Conservation (phyloP, 2,797 vertebrate species). For the Poecilia gillii region DNA sequence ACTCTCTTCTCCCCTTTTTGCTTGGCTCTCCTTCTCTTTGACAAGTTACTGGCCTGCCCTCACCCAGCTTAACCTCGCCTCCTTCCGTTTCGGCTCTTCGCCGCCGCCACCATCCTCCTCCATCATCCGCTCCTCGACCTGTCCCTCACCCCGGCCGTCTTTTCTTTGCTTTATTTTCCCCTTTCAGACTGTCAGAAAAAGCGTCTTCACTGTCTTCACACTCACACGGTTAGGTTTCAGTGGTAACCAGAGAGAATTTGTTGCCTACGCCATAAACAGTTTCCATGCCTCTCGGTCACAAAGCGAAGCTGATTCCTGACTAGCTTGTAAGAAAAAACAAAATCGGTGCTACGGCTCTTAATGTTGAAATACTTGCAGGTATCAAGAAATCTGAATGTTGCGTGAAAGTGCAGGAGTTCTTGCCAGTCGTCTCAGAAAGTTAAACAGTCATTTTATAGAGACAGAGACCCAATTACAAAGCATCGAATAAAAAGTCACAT, state of each 20-base stretch:
- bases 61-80: constrained; percentile 55
- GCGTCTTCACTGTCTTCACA: constrained; percentile 47
- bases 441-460: neutral
- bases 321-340: constrained; percentile 1
- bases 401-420: neutral
- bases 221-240: constrained; percentile 56
- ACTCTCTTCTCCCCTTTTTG: constrained; percentile 24
- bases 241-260: constrained; percentile 54
- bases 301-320: constrained; percentile 46
- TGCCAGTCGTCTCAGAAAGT: neutral
- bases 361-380: neutral
- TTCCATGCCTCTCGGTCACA: constrained; percentile 67
- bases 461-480: no score
- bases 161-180: neutral
- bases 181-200: constrained; percentile 37
- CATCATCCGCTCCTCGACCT: constrained; percentile 40
- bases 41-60: constrained; percentile 54
- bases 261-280: constrained; percentile 54
- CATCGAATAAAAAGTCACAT: no score
- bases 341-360: constrained; percentile 23
- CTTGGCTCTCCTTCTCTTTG: constrained; percentile 41
- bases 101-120: constrained; percentile 23
- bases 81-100: constrained; percentile 21
- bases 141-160: constrained; percentile 42
- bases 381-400: neutral